These are phyloP conservation scores for Syngnathoides biaculeatus DNA, from an alignment of 2,113 vertebrate genomes.

Conservation along the genomic window DNA sequence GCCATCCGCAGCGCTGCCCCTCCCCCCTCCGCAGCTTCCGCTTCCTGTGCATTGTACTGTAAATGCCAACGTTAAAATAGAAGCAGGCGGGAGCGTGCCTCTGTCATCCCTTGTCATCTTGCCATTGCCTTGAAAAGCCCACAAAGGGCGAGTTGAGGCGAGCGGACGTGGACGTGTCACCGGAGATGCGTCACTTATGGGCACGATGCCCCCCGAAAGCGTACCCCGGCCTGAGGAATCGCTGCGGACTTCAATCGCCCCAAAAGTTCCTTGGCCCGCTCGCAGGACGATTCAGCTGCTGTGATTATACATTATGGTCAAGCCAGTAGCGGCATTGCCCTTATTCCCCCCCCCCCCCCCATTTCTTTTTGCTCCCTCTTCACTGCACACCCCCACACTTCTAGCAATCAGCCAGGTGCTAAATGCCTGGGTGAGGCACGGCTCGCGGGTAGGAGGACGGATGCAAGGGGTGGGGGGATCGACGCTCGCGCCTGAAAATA, in stretches of 20 bases:
- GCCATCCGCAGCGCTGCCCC: conserved; percentile 26
- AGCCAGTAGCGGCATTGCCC: conserved; percentile 20
- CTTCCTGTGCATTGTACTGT: conserved; percentile 41
- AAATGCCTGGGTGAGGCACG: conserved; percentile 65
- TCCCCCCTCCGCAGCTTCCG: conserved; percentile 18
- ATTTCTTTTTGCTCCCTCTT: conserved; percentile 22
- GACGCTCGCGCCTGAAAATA: conserved; percentile 57
- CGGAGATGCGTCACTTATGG: conserved; percentile 54
- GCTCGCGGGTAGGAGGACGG: conserved; percentile 40
- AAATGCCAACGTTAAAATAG: conserved; percentile 49
- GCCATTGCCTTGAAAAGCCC: conserved; percentile 27
- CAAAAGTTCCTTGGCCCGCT: conserved; percentile 15
- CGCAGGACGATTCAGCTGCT: conserved; percentile 32
- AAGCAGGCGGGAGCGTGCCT: conserved; percentile 25
- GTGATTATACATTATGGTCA: conserved; percentile 36
- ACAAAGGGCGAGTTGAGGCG: conserved; percentile 49
- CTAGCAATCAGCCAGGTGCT: conserved; percentile 77
- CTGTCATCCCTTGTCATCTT: conserved; percentile 18
- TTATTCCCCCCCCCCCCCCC: conserved; percentile 21
- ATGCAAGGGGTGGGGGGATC: not conserved
- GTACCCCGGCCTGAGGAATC: conserved; percentile 26
- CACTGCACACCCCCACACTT: conserved; percentile 38
- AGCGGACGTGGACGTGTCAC: conserved; percentile 46
- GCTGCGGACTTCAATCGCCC: conserved; percentile 15
- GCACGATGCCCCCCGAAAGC: conserved; percentile 41